Base-by-base conservation (phyloP, 2,113 vertebrate species). In the Dolichotis patagonum region DNA sequence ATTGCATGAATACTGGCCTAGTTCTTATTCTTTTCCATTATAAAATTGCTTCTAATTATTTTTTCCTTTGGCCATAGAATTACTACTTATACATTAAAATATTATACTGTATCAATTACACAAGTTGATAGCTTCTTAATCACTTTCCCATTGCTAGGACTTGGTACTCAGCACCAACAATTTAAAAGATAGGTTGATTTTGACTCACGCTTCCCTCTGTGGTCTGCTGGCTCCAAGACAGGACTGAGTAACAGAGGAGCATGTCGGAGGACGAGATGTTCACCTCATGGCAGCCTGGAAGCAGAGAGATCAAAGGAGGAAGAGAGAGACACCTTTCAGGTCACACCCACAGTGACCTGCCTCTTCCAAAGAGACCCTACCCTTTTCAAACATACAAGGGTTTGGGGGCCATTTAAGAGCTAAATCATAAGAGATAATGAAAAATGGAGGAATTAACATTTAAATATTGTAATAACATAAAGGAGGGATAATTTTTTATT, bases 1-100 rank as follows among this genome's bases (percentile, higher is more conserved):
- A 93, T 49, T 84, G 5, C 11, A 43, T 95, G 91, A 82, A 94
- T 92, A 69, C n/a, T 89, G 49, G 3, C 7, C 43, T 73, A 93
- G 43, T 94, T 89, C 89, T 52, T 87, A 71, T 81, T 94, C 7
- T 96, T 5, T 56, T 95, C 3, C 24, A 96, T 60, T 60, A 49
- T 7, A 85, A 1, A 77, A 19, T 69, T 71, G 5, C 13, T 93
- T 94, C 30, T 56, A 78, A 41, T 92, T 82, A 41, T 43, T 90
- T 97, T 96, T 43, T 63, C 0, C 30, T 87, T 90, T 90, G 19
- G 65, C 14, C 78, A 75, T 2, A 95, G 35, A 96, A 82, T 38
- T 86, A 46, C 28, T 86, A 38, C 10, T 78, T 87, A 17, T 17
- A 54, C 10, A 82, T 87, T 52, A 87, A 95, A 97, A 30, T 91